Conservation (phyloP, 2,797 vertebrate genomes). For the Chelon auratus region DNA sequence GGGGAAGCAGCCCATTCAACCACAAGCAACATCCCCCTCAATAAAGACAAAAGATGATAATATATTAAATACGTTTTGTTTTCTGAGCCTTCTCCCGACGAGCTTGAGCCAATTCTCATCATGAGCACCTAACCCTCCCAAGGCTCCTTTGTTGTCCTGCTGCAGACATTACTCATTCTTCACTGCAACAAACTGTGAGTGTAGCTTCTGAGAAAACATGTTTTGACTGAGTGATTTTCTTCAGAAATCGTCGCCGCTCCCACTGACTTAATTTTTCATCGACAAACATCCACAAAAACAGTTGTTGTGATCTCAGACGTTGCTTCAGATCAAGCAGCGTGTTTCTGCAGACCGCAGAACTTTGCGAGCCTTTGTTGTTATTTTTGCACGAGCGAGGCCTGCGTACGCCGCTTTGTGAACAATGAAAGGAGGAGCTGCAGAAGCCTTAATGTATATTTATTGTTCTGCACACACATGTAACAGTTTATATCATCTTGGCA, state of each 20-base stretch:
- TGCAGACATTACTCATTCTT: conserved; percentile 25
- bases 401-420: conserved; percentile 23
- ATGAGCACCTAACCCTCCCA: conserved; percentile 55
- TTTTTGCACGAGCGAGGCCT: conserved; percentile 42
- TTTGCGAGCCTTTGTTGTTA: conserved; percentile 65
- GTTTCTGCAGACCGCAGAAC: conserved; percentile 30
- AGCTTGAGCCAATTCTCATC: conserved; percentile 47
- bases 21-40: conserved; percentile 54
- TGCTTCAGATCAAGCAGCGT: conserved; percentile 29
- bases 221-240: conserved; percentile 53
- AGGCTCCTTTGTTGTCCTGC: conserved; percentile 46
- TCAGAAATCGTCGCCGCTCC: conserved; percentile 56
- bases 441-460: conserved; percentile 52
- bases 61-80: conserved; percentile 61
- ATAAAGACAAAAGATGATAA: conserved; percentile 72
- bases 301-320: conserved; percentile 60
- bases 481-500: conserved; percentile 60
- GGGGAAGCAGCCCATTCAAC: conserved; percentile 58
- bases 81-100: conserved; percentile 50
- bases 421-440: conserved; percentile 39
- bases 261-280: conserved; percentile 51
- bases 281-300: conserved; percentile 53
- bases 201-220: conserved; percentile 48
- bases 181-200: conserved; percentile 49
- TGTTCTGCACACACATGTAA: conserved; percentile 56